Evolutionary conservation across 1,140 invertebrate species (phyloP).

Genomic region (Ceratoteleas bidentatus): DNA sequence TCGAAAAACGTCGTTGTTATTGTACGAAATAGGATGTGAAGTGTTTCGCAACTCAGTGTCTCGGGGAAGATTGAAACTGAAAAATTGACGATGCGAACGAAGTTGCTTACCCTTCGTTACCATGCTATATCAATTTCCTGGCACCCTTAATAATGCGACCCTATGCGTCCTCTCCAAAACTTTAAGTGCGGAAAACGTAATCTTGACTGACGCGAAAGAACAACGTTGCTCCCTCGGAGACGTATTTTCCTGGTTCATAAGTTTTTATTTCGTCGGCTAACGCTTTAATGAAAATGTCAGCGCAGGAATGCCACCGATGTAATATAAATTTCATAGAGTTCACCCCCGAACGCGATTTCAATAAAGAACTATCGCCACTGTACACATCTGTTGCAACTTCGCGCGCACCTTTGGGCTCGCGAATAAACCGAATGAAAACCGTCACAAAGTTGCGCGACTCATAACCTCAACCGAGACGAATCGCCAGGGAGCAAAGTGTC

Average conservation of each 20-base stretch:
- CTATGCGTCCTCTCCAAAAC: neutral
- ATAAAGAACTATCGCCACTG: constrained; percentile 7
- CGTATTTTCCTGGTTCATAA: constrained; percentile 20
- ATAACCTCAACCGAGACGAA: neutral
- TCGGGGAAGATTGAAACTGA: too few species aligned
- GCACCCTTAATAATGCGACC: neutral
- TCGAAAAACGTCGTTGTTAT: too few species aligned
- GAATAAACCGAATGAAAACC: constrained; percentile 35
- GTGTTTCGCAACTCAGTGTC: too few species aligned
- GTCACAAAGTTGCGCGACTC: constrained; percentile 8
- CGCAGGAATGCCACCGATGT: neutral
- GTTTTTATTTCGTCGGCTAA: constrained; percentile 3
- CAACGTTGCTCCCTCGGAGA: constrained; percentile 6
- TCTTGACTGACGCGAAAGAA: constrained; percentile 8
- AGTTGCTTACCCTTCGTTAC: too few species aligned
- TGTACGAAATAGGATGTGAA: too few species aligned
- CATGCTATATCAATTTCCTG: too few species aligned
- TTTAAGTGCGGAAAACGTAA: constrained; percentile 14
- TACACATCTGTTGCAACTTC: constrained; percentile 15
- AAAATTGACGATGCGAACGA: too few species aligned
- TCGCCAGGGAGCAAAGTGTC: constrained; percentile 20
- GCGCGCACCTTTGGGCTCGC: constrained; percentile 8
- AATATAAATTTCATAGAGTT: constrained; percentile 25
- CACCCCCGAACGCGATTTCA: constrained; percentile 18
- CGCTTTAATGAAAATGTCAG: constrained; percentile 18